A percentile compares a stretch with the other conserved stretches of the same genome.
Evolutionary conservation across 2,113 vertebrate genomes (phyloP).

Genomic region (Sinocyclocheilus anshuiensis): DNA sequence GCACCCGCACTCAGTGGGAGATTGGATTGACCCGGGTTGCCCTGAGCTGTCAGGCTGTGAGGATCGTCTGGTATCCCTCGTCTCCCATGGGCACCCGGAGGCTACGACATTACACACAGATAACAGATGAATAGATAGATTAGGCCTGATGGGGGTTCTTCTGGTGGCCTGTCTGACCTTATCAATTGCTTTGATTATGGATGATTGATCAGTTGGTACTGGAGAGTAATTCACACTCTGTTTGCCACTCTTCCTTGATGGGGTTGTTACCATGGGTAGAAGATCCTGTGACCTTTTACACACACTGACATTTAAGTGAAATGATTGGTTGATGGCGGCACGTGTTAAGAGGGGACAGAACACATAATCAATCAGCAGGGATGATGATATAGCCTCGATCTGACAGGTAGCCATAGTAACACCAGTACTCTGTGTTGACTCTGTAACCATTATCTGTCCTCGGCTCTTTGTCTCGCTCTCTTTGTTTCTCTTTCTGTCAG

Average conservation of each 20-base stretch:
- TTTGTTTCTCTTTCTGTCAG: not conserved
- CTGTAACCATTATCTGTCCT: conserved; percentile 22
- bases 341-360: not conserved
- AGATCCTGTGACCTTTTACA: conserved; percentile 24
- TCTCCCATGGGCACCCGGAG: conserved; percentile 40
- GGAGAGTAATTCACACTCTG: not conserved
- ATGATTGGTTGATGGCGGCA: conserved; percentile 11
- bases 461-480: not conserved
- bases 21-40: conserved; percentile 37
- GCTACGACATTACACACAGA: conserved; percentile 42
- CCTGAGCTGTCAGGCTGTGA: conserved; percentile 38
- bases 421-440: not conserved
- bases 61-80: conserved; percentile 43
- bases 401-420: conserved; percentile 40
- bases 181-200: conserved; percentile 30
- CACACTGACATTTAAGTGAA: conserved; percentile 41
- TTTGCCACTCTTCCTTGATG: not conserved
- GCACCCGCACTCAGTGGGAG: conserved; percentile 63
- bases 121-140: conserved; percentile 39
- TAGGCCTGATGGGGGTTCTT: conserved; percentile 41
- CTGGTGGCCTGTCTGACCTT: conserved; percentile 20
- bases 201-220: conserved; percentile 10
- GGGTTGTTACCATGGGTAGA: not conserved
- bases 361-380: conserved; percentile 27
- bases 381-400: conserved; percentile 14